These are phyloP conservation scores for Rotaria magnacalcarata DNA, from an alignment of 2,888 invertebrate genomes.

Conservation along the genomic window DNA sequence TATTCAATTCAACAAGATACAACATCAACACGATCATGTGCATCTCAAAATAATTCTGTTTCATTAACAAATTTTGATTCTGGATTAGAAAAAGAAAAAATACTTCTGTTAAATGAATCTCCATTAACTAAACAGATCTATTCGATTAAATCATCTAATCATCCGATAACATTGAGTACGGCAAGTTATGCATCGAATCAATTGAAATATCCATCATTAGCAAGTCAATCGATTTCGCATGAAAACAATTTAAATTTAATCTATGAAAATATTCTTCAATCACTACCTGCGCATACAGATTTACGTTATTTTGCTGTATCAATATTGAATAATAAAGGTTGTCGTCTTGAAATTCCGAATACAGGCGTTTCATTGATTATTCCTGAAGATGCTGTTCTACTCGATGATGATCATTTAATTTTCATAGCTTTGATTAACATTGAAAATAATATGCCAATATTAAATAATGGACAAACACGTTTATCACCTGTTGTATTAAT, in stretches of 20 bases:
- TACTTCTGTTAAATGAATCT: not conserved
- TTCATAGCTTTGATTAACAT: conserved; percentile 4
- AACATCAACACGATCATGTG: conserved; percentile 27
- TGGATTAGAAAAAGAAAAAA: conserved; percentile 19
- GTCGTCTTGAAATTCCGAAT: conserved; percentile 38
- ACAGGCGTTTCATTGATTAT: conserved; percentile 37
- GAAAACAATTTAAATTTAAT: conserved; percentile 16
- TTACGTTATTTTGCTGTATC: conserved; percentile 27
- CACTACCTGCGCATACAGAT: conserved; percentile 1
- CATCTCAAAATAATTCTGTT: conserved; percentile 5
- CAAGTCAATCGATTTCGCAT: not conserved
- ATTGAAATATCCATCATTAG: not conserved
- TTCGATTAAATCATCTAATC: not conserved
- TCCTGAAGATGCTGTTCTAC: conserved; percentile 36
- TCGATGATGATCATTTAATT: conserved; percentile 34
- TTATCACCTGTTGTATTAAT: conserved; percentile 17
- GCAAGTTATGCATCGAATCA: not conserved
- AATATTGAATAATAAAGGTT: conserved; percentile 35
- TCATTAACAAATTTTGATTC: not conserved
- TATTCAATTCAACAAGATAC: conserved; percentile 38
- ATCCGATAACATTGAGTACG: not conserved
- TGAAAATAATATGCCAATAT: not conserved
- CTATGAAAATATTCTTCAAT: conserved; percentile 35
- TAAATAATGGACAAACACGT: not conserved
- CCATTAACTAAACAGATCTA: not conserved